Base-by-base conservation (phyloP, 2,113 vertebrate genomes). In the Bucco capensis region DNA sequence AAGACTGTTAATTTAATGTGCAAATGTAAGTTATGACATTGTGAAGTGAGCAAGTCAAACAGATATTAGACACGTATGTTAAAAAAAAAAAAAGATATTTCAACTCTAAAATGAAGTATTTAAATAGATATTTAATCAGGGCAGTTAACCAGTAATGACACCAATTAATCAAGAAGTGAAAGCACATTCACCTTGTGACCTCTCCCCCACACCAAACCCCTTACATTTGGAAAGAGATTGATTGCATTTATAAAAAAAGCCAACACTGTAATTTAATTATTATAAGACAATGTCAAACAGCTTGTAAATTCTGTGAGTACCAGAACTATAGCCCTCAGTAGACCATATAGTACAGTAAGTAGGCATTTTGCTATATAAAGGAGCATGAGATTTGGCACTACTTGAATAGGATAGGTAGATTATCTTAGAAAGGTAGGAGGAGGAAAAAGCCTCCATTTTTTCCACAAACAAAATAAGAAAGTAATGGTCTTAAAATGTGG, bases 91-190 rank as follows among this genome's bases (percentile, higher is more conserved):
- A 90, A 93, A 91, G 28, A 87, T 69, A 93, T 90, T 88, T 24
- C 12, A 27, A 12, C 7, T 93, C 84, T 91, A 89, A 85, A 93
- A 86, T 83, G 28, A 92, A 83, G 51, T 90, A 86, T 90, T 95
- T 95, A 94, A 96, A 94, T 64, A 97, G 87, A 96, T 84, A 58
- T 92, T 96, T 96, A 95, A 96, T 96, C 60, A 92, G 74, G 69
- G 54, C 46, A 92, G 76, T 89, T 96, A 97, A 96, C 70, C 58
- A 72, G 46, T 96, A 97, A 97, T 96, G 94, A 93, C 74, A 96
- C 57, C 77, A 97, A 97, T 97, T 97, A 97, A 97, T 96, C 96
- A 97, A 87, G 79, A 82, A 94, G 21, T 71, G 51, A 94, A 97
- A 96, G 89, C 42, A 93, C 64, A 94, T 91, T 95, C 95, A 97